Conservation (phyloP, 2,113 vertebrate genomes). For the Prionailurus bengalensis region DNA sequence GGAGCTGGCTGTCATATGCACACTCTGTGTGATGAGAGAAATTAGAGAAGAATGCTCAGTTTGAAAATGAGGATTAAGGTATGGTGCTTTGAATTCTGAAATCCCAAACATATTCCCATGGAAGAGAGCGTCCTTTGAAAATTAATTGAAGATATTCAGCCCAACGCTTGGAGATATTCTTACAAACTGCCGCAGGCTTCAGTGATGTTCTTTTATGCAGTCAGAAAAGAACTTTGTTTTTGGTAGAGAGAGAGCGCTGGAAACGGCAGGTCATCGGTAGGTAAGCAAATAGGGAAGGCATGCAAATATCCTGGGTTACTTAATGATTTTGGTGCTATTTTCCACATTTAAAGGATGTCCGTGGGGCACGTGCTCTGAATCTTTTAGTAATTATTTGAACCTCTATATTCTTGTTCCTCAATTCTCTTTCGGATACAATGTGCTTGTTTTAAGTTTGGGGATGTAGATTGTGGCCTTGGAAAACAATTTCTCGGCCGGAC, state of each 20-base stretch:
- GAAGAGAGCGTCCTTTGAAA: conserved; percentile 68
- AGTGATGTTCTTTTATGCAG: not conserved
- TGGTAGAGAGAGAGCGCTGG: not conserved
- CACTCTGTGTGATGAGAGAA: conserved; percentile 34
- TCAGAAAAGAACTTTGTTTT: conserved; percentile 29
- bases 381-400: not conserved
- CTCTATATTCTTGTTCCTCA: not conserved
- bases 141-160: conserved; percentile 47
- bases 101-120: conserved; percentile 16
- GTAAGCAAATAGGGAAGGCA: not conserved
- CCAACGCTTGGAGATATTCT: not conserved
- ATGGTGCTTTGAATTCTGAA: not conserved
- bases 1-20: not conserved
- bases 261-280: not conserved
- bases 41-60: conserved; percentile 41
- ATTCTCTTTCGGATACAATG: not conserved
- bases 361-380: not conserved
- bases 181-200: not conserved
- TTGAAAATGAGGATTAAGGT: conserved; percentile 56
- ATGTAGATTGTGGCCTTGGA: not conserved
- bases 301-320: not conserved
- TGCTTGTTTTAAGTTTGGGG: conserved; percentile 1
- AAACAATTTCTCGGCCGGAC: not conserved
- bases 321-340: conserved; percentile 6
- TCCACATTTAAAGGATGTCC: not conserved